These are phyloP conservation scores for Danaus chrysippus DNA, from an alignment of 2,888 invertebrate genomes.

Conservation along the genomic window DNA sequence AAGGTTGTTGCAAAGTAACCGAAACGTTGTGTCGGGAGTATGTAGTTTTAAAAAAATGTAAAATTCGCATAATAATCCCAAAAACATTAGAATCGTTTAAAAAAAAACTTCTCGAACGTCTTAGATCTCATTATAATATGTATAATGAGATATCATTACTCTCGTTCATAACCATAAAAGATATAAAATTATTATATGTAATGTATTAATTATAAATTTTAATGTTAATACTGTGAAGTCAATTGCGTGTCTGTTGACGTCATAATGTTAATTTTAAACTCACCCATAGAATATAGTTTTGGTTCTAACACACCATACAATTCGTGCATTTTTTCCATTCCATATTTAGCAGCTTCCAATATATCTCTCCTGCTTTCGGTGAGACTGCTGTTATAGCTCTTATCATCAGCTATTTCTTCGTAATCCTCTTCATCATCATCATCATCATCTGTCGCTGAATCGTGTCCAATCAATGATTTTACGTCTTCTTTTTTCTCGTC, in stretches of 20 bases:
- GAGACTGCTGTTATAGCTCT: conserved; percentile 35
- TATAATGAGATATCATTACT: too few relatives aligned
- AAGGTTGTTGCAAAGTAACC: too few relatives aligned
- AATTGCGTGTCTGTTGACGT: not conserved
- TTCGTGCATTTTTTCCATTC: conserved; percentile 83
- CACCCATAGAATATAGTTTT: conserved; percentile 83
- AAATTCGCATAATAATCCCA: too few relatives aligned
- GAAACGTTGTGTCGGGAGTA: too few relatives aligned
- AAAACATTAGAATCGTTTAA: too few relatives aligned
- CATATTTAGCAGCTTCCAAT: conserved; percentile 83
- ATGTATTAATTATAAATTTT: not conserved
- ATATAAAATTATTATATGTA: too few relatives aligned
- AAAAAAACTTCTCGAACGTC: too few relatives aligned
- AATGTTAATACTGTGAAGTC: not conserved
- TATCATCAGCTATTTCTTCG: conserved; percentile 37
- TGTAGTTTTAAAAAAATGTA: too few relatives aligned
- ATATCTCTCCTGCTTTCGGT: conserved; percentile 67
- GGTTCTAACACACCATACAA: conserved; percentile 83
- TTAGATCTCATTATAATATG: too few relatives aligned
- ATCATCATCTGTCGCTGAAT: conserved; percentile 30
- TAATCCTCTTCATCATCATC: conserved; percentile 30
- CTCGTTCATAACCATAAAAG: too few relatives aligned
- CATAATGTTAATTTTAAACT: conserved; percentile 31
- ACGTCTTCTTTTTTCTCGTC: conserved; percentile 30
- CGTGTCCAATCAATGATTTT: conserved; percentile 24